phyloP scores from a whole-genome alignment of 2,113 vertebrate species.

The Scomber japonicus region DNA sequence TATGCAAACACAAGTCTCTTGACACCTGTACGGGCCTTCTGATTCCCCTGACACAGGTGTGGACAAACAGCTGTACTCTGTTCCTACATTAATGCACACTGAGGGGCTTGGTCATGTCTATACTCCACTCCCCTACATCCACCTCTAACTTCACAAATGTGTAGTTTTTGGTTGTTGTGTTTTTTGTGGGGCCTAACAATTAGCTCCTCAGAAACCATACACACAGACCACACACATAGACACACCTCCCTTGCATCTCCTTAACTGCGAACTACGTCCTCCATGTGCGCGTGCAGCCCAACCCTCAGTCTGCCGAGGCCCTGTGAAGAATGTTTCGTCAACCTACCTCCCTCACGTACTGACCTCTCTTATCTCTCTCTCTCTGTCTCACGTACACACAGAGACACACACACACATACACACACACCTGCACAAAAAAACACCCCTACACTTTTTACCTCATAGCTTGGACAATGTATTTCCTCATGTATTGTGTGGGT shows the following conservation, averaged over 20 bases:
- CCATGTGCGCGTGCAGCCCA: slow-evolving; percentile 11
- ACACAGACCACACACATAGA: background rate
- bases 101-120: slow-evolving; percentile 31
- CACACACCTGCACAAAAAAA: slow-evolving; percentile 9
- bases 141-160: slow-evolving; percentile 18
- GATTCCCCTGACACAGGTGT: too few species aligned
- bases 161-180: background rate
- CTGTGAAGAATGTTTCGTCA: slow-evolving; percentile 43
- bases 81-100: slow-evolving; percentile 43
- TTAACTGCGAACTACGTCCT: background rate
- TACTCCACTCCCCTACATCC: slow-evolving; percentile 6
- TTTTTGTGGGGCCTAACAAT: slow-evolving; percentile 34
- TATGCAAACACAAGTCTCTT: slow-evolving; percentile 64
- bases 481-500: slow-evolving; percentile 29
- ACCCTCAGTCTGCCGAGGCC: slow-evolving; percentile 13
- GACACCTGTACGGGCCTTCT: slow-evolving; percentile 10
- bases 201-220: slow-evolving; percentile 18
- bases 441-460: slow-evolving; percentile 63
- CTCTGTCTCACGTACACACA: slow-evolving; percentile 18
- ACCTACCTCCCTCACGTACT: slow-evolving; percentile 71
- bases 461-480: slow-evolving; percentile 43
- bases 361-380: slow-evolving; percentile 36
- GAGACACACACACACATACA: slow-evolving; percentile 36
- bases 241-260: background rate
- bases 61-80: slow-evolving; percentile 38